Conservation (phyloP, 2,888 invertebrate species). For the Sussaba pulchella region DNA sequence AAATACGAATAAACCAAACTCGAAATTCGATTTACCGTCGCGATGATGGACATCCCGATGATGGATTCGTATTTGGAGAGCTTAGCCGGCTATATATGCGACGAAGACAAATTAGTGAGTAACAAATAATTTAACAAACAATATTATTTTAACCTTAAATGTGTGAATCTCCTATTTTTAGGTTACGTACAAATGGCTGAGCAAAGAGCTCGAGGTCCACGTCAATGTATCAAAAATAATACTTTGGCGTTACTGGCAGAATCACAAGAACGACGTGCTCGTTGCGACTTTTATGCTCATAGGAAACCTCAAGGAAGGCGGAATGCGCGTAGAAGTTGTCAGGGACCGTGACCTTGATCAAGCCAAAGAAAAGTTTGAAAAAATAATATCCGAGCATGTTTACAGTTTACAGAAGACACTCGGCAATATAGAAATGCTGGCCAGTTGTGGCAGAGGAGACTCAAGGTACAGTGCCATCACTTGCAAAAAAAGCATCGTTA, state of each 20-base stretch:
- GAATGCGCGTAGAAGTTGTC: conserved; percentile 81
- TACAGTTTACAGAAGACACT: conserved; percentile 83
- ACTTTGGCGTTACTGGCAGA: conserved; percentile 79
- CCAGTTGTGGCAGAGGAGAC: conserved; percentile 76
- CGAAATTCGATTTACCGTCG: conserved; percentile 2
- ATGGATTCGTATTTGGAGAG: conserved; percentile 74
- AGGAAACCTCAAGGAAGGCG: conserved; percentile 78
- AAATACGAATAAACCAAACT: not conserved
- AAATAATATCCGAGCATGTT: conserved; percentile 82
- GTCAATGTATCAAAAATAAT: conserved; percentile 84
- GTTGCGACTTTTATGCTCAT: conserved; percentile 81
- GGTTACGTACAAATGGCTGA: conserved; percentile 85
- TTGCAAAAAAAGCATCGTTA: conserved; percentile 68
- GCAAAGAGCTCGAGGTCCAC: conserved; percentile 83
- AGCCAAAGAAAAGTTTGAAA: conserved; percentile 78
- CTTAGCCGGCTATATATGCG: conserved; percentile 73
- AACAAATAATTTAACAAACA: conserved; percentile 8
- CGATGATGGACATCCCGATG: conserved; percentile 70
- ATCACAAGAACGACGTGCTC: conserved; percentile 71
- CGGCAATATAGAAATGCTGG: conserved; percentile 76
- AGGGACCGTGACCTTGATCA: conserved; percentile 76
- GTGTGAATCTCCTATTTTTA: conserved; percentile 65
- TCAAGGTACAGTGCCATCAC: conserved; percentile 78
- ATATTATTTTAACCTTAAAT: not conserved
- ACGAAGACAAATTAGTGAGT: conserved; percentile 78